Base-by-base conservation (phyloP, 2,797 vertebrate genomes). In the Chaetophractus vellerosus region DNA sequence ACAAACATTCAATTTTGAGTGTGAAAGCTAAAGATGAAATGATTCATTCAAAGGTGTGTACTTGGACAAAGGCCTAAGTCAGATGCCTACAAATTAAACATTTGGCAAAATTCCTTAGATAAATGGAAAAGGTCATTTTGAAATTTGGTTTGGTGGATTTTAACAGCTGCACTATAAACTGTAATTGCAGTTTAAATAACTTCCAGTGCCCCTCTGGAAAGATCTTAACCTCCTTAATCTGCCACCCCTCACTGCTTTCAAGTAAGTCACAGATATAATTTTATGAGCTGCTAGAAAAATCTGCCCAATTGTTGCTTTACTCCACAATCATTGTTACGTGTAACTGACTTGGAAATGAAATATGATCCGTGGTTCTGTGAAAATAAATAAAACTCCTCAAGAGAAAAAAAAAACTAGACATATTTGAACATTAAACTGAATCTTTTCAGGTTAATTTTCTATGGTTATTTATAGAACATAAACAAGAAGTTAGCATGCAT, bases 151-250 rank as follows among this genome's bases (percentile, higher is more conserved):
- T 96, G 69, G 48, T 74, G 1, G 10, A 74, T 94, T 96, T 96
- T 95, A 96, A 91, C 82, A 95, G 82, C 82, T 97, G 68, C 31
- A 80, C 74, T 95, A 92, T 96, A 95, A 96, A 96, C 41, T 57
- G 19, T 96, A 97, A 95, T 95, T 97, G 31, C 72, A 86, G 48
- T 96, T 97, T 95, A 94, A 96, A 82, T 33, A 79, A 81, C 52
- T 24, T 93, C n/a, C n/a, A 61, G 3, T 71, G 68, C 8, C 41
- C 92, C 12, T 92, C 50, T 84, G 88, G 31, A 93, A 90, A 79
- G 52, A 79, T 88, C 85, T 91, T 96, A 93, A 86, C 76, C 68
- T 95, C 5, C 4, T 95, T 87, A 91, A 66, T 72, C 76, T 94
- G 71, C 8, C 61, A 85, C 15, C 78, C 59, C 55, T 87, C 31